Conservation (phyloP, 2,113 vertebrate genomes). For the Eira barbara region DNA sequence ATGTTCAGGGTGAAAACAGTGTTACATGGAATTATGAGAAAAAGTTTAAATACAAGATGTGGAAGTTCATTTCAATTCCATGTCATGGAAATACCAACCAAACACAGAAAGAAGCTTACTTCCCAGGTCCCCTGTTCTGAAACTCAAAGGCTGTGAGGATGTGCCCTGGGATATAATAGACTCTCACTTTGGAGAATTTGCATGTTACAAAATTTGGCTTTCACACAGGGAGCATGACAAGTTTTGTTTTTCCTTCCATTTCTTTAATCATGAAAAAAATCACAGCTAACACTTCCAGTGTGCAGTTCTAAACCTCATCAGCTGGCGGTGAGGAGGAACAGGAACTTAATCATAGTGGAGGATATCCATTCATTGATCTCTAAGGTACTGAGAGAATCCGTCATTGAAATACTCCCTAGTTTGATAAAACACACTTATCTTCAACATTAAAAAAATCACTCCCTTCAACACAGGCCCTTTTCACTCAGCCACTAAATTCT, state of each 20-base stretch:
- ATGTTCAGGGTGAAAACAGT: background rate
- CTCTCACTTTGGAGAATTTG: background rate
- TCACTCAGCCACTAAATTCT: background rate
- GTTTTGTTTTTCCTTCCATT: background rate
- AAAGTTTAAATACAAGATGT: background rate
- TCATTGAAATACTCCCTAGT: background rate
- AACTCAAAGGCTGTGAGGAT: background rate
- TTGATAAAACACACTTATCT: background rate
- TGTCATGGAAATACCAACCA: background rate
- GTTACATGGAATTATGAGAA: background rate
- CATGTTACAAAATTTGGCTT: background rate
- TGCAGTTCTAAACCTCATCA: background rate
- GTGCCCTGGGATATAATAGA: background rate
- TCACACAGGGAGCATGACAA: background rate
- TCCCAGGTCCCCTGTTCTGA: background rate
- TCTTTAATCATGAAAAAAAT: slow-evolving; percentile 31
- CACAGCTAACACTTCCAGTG: background rate
- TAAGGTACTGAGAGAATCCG: background rate
- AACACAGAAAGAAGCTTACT: background rate
- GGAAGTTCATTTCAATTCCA: background rate
- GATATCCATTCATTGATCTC: background rate
- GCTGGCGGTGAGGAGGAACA: background rate
- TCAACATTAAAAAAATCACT: background rate
- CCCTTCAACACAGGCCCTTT: background rate
- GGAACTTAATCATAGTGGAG: background rate